Evolutionary conservation across 2,113 vertebrate species (phyloP).

Genomic region (Melospiza georgiana): DNA sequence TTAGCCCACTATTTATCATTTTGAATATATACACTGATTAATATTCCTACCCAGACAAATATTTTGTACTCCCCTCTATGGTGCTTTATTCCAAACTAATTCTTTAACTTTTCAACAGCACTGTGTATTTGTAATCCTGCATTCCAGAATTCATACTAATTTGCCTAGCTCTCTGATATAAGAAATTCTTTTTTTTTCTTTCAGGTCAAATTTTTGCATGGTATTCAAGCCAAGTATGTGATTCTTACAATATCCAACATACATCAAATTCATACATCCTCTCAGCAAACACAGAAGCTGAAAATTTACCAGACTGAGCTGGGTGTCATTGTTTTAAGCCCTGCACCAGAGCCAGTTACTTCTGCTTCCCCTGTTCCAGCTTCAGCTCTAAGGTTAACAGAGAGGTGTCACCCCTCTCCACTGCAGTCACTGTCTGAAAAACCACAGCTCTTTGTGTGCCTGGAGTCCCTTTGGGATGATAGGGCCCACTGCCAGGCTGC

Average conservation of each 20-base stretch:
- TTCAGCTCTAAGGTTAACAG: neutral
- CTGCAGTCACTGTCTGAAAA: neutral
- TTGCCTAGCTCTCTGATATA: neutral
- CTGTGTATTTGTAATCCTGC: neutral
- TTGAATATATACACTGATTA: neutral
- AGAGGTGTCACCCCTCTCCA: neutral
- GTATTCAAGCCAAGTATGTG: neutral
- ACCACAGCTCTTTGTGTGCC: neutral
- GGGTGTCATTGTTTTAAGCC: neutral
- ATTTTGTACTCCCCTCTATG: neutral
- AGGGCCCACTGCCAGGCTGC: neutral
- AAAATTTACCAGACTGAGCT: neutral
- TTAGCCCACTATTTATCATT: neutral
- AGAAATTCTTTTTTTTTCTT: neutral
- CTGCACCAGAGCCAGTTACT: neutral
- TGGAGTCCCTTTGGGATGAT: neutral
- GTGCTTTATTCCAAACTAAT: neutral
- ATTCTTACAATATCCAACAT: neutral
- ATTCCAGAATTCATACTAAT: neutral
- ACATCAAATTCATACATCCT: neutral
- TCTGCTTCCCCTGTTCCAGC: neutral
- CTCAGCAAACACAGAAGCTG: neutral
- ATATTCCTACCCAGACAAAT: neutral
- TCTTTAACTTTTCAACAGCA: neutral
- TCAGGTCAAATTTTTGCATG: neutral